Evolutionary conservation across 2,797 vertebrate species (phyloP), one percentile per base, ranked within the genome.

Genomic region (Urosaurus nigricauda): DNA sequence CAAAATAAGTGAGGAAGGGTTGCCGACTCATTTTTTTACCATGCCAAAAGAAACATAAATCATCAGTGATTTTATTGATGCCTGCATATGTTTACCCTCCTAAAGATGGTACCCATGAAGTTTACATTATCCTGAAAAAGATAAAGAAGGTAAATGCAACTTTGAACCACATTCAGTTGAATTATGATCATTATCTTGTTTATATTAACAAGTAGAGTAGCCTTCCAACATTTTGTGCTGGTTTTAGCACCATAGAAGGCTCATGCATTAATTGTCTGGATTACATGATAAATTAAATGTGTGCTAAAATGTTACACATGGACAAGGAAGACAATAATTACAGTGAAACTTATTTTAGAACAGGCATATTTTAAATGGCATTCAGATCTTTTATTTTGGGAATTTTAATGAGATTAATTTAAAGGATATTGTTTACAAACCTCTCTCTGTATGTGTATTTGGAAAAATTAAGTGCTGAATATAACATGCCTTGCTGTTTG

Each of bases 81-180:
- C 26, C n/a, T 81, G 40, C 35, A 58, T 32, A 21, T 19, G 32
- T 70, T 56, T 73, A 58, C 29, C 65, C 51, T 81, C 35, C n/a
- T 87, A 35, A 89, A 26, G 16, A 37, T 63, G 26, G 9, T 73
- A 37, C 4, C 26, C 29, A 89, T 24, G 37, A 37, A 58, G 40
- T 53, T 85, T 81, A 24, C 29, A 40, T 11, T 81, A 40, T 60
- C 47, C n/a, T 26, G 4, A 87, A 83, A 87, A 1, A 75, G 70
- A 5, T 24, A 29, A 35, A 58, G 53, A 29, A 4, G 7, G 16
- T 63, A 79, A 74, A 68, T 12, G 17, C 1, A 73, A 2, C 13
- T 40, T 60, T 82, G 82, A 78, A 85, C 4, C 32, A 43, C 86
- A 89, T 73, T 77, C 60, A 86, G 32, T 35, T 65, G 43, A 77